Evolutionary conservation across 2,797 vertebrate genomes (phyloP).

Genomic region (Myotis daubentonii): DNA sequence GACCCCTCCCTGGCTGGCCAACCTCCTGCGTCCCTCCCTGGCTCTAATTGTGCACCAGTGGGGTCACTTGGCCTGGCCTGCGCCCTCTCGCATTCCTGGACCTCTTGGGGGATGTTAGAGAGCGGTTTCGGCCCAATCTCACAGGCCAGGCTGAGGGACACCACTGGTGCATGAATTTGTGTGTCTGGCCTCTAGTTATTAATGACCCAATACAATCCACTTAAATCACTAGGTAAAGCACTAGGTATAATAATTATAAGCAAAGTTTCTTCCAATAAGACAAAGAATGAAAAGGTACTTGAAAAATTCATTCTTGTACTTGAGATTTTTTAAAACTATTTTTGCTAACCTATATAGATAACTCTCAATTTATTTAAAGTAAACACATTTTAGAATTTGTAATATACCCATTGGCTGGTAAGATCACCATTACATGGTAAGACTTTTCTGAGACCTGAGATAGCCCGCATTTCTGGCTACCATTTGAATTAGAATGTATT

Average conservation of each 20-base stretch:
- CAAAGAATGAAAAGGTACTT: not conserved
- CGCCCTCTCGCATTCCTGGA: too few relatives aligned
- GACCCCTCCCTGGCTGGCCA: too few relatives aligned
- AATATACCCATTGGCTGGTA: not conserved
- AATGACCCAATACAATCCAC: not conserved
- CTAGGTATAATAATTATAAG: conserved; percentile 39
- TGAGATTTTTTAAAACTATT: not conserved
- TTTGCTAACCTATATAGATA: not conserved
- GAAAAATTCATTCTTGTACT: conserved; percentile 33
- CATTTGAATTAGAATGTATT: not conserved
- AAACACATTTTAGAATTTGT: conserved; percentile 5
- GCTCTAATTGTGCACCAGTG: too few relatives aligned
- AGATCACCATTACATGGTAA: conserved; percentile 7
- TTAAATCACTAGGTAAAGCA: conserved; percentile 24
- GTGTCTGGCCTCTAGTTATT: not conserved
- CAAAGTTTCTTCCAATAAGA: conserved; percentile 43
- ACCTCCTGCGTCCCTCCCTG: too few relatives aligned
- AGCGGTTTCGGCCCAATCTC: too few relatives aligned
- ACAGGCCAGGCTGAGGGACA: too few relatives aligned
- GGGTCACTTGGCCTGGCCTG: too few relatives aligned
- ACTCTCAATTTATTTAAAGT: conserved; percentile 26
- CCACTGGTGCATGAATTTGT: too few relatives aligned
- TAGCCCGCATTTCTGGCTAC: conserved; percentile 17
- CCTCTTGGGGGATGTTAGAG: too few relatives aligned
- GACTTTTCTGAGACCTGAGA: conserved; percentile 13